Evolutionary conservation across 2,888 invertebrate species (phyloP), one percentile per base, ranked within the genome.

Genomic region (Diploptera punctata): DNA sequence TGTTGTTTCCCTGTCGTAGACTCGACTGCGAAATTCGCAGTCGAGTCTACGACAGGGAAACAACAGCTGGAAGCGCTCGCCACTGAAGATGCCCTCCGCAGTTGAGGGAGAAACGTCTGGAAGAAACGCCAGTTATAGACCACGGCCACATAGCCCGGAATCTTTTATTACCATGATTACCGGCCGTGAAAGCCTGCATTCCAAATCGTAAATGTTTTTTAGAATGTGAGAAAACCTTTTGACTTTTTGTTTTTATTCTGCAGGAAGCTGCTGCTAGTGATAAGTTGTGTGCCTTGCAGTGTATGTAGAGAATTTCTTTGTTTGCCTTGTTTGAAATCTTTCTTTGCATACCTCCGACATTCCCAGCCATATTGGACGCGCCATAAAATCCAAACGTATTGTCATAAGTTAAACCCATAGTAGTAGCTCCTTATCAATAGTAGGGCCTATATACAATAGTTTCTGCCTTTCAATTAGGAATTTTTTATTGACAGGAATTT

Each of bases 261-360:
- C 38, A 38, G 38, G 38, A 38, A 38, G 38, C 38, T 38, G 38
- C 38, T 38, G 38, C 38, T 13, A 38, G 38, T 5, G 38, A 38
- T 13, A 38, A 13, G 38, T 9, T 38, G 38, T 38, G 38, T 38
- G 38, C 38, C 13, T 38, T 38, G 13, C 5, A 38, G 38, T 38
- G 38, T 38, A 38, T 38, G 38, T 38, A 38, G 38, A 38, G 38
- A 38, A 38, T 13, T 38, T 38, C 38, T 9, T 5, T 79, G 61
- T 69, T 21, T 31, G 57, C 57, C 24, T 57, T 57, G 18, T 26
- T 24, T 57, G 57, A 13, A 38, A 38, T 5, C 38, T 38, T 38
- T 13, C 13, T 38, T 38, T 13, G 18, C 24, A 21, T 13, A 57
- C 57, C 24, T 57, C 24, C 57, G 3, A 57, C 24, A 57, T 26